Evolutionary conservation across 2,888 invertebrate species (phyloP).

Genomic region (Lasioglossum marginatum): DNA sequence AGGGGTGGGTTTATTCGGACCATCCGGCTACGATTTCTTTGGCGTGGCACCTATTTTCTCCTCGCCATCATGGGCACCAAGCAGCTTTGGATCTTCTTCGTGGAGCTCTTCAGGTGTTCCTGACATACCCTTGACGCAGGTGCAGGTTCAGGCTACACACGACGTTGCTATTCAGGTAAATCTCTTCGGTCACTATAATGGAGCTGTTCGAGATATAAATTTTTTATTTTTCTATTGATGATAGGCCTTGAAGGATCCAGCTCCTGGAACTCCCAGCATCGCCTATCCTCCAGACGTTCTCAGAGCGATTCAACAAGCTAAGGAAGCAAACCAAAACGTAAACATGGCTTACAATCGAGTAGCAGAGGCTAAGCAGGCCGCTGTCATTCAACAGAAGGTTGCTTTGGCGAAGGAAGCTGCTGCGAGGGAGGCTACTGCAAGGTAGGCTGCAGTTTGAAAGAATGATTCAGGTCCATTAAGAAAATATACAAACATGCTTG

Average conservation of each 20-base stretch:
- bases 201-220: background rate
- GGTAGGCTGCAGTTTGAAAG: slow-evolving; percentile 68
- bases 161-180: slow-evolving; percentile 81
- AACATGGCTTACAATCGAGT: slow-evolving; percentile 90
- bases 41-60: slow-evolving; percentile 71
- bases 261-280: slow-evolving; percentile 81
- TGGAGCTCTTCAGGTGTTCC: slow-evolving; percentile 74
- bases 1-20: slow-evolving; percentile 76
- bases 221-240: background rate
- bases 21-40: slow-evolving; percentile 77
- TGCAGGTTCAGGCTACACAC: slow-evolving; percentile 81
- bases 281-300: slow-evolving; percentile 88
- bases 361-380: slow-evolving; percentile 90
- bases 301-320: slow-evolving; percentile 90
- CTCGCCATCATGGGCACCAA: slow-evolving; percentile 68
- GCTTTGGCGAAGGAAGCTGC: slow-evolving; percentile 91
- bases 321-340: slow-evolving; percentile 90
- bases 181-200: background rate
- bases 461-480: too few species aligned
- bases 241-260: slow-evolving; percentile 77
- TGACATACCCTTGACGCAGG: slow-evolving; percentile 79
- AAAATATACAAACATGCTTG: too few species aligned
- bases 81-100: slow-evolving; percentile 62
- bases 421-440: slow-evolving; percentile 84
- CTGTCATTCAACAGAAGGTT: slow-evolving; percentile 89